Evolutionary conservation across 2,888 invertebrate genomes (phyloP).

Genomic region (Ennomos erosarius): DNA sequence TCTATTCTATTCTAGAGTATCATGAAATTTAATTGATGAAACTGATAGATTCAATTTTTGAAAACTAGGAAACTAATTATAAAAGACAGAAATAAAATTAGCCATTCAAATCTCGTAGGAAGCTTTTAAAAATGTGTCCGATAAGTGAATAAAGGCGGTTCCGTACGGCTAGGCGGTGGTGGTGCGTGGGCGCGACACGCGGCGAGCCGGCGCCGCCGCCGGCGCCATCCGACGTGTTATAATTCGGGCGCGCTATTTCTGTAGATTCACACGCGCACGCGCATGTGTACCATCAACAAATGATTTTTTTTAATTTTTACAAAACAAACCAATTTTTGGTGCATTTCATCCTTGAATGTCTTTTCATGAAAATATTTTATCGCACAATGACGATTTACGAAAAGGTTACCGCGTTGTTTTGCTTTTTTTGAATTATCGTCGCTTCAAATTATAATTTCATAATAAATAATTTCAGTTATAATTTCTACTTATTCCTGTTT

Average conservation of each 20-base stretch:
- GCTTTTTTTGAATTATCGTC: too few species aligned
- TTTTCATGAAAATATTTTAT: too few species aligned
- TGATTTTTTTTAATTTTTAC: slow-evolving; percentile 67
- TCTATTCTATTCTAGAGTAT: too few species aligned
- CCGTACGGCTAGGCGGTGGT: slow-evolving; percentile 17
- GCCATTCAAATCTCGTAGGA: too few species aligned
- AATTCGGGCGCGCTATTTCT: slow-evolving; percentile 83
- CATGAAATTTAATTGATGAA: too few species aligned
- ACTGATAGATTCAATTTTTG: background rate
- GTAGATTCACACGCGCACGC: slow-evolving; percentile 78
- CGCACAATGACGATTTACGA: too few species aligned
- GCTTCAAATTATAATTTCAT: too few species aligned
- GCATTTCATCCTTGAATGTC: too few species aligned
- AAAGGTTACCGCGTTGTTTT: too few species aligned
- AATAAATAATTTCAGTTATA: too few species aligned
- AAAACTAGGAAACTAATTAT: background rate
- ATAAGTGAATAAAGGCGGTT: slow-evolving; percentile 24
- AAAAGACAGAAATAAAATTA: slow-evolving; percentile 5
- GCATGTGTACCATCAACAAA: slow-evolving; percentile 59
- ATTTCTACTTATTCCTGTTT: too few species aligned
- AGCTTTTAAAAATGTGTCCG: slow-evolving; percentile 16
- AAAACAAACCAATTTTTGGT: slow-evolving; percentile 28
- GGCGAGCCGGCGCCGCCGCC: slow-evolving; percentile 74
- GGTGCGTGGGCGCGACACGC: slow-evolving; percentile 54
- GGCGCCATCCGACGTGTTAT: slow-evolving; percentile 80